Evolutionary conservation across 1,140 invertebrate species (phyloP).

Genomic region (Drosophila grimshawi): DNA sequence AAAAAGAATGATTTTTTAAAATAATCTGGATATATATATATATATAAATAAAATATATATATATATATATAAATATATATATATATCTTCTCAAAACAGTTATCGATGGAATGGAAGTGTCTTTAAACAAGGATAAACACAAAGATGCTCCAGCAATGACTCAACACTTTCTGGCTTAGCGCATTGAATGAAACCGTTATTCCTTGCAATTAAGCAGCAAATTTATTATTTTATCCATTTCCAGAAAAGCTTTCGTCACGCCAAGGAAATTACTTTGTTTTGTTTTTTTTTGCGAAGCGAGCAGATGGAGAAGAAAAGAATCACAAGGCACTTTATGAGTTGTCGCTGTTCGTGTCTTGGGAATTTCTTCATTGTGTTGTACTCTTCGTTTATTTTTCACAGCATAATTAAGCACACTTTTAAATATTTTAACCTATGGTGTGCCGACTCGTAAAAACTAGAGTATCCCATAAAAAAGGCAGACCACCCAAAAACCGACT

Average conservation of each 20-base stretch:
- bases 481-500: constrained; percentile 41
- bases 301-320: background rate
- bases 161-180: constrained; percentile 1
- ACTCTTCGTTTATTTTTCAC: constrained; percentile 31
- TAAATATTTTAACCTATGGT: constrained; percentile 77
- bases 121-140: too few relatives aligned
- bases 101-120: too few relatives aligned
- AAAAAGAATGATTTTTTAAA: too few relatives aligned
- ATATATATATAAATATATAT: too few relatives aligned
- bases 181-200: constrained; percentile 3
- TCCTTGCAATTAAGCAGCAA: constrained; percentile 5
- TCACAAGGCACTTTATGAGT: constrained; percentile 50
- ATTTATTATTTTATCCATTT: constrained; percentile 14
- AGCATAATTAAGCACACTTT: constrained; percentile 79
- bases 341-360: constrained; percentile 44
- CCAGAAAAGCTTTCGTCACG: constrained; percentile 15
- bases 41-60: too few relatives aligned
- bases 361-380: constrained; percentile 51
- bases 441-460: constrained; percentile 68
- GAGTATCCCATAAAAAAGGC: constrained; percentile 63
- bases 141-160: background rate
- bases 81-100: too few relatives aligned
- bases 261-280: constrained; percentile 28
- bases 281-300: background rate
- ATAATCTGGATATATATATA: too few relatives aligned